Conservation (phyloP, 2,113 vertebrate species). For the Pseudopipra pipra region DNA sequence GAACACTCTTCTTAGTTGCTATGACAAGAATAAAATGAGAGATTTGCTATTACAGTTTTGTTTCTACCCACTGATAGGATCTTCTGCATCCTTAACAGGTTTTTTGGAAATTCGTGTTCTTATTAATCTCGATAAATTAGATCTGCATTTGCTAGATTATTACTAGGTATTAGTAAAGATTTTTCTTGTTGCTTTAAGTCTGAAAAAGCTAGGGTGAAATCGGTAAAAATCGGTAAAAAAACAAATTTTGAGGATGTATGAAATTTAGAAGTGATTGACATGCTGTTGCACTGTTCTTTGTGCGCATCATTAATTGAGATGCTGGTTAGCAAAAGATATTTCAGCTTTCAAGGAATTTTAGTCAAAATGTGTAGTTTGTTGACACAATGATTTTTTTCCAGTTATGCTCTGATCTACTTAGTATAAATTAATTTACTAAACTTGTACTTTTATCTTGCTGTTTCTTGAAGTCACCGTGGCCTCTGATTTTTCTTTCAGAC, state of each 20-base stretch:
- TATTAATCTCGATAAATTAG: background rate
- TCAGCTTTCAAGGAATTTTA: background rate
- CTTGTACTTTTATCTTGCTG: background rate
- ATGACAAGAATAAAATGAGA: background rate
- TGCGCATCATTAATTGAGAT: background rate
- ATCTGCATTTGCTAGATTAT: background rate
- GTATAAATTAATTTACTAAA: background rate
- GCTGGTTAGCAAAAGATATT: background rate
- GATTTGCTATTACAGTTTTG: background rate
- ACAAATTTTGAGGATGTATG: background rate
- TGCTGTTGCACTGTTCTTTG: background rate
- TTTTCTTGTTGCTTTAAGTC: background rate
- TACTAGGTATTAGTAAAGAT: background rate
- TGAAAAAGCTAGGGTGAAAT: background rate
- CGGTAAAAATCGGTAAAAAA: background rate
- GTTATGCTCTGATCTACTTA: background rate
- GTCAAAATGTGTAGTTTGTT: background rate
- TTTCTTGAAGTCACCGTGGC: background rate
- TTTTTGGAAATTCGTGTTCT: background rate
- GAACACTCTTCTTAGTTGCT: background rate
- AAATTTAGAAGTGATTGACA: background rate
- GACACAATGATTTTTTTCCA: rapidly evolving
- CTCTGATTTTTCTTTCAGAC: background rate
- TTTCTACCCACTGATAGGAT: background rate
- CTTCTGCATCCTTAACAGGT: background rate